Base-by-base conservation (phyloP, 1,140 invertebrate species). In the Meloidogyne floridensis region DNA sequence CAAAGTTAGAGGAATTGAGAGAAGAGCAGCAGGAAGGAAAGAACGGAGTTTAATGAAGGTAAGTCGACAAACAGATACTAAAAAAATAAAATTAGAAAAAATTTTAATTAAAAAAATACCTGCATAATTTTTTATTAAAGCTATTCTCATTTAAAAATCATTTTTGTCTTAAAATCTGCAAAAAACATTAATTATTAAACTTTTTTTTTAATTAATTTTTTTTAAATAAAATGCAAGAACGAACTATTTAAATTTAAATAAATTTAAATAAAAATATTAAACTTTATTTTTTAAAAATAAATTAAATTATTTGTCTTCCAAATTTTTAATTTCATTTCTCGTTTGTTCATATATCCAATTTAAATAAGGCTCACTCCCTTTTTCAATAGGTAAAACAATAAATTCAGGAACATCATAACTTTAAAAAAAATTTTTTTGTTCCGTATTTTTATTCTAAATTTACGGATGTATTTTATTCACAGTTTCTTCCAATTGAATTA, bases 361-460 rank as follows among this genome's bases (percentile, higher is more conserved):
- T 42, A 80, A 74, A 32, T 80, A 80, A 43, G 70, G 15, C 8
- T 80, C 79, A 56, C 15, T 72, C 18, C 79, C 79, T 54, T 56
- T 51, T 42, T 80, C 79, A 59, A 80, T 76, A 10, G 79, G 79
- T 11, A 80, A 73, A n/a, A 56, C 70, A 43, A 80, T 53, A 42
- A 80, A 80, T 54, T 80, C 79, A 42, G 79, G 79, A 13, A 74
- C 53, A 42, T 80, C 79, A 56, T 79, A 79, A 69, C 77, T 79
- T 43, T 42, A 69, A 78, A 15, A 56, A 71, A 78, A 13, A 69
- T 18, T 15, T 20, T 20, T n/a, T 70, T 70, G 32, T 32, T 32
- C 32, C 32, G 32, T 78, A 20, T 56, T 78, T 78, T 54, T 47
- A 13, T 3, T 32, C 32, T 53, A 53, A 32, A 76, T 13, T 59